Evolutionary conservation across 2,888 invertebrate genomes (phyloP), one percentile per base, ranked within the genome.

Genomic region (Drosophila formosana): DNA sequence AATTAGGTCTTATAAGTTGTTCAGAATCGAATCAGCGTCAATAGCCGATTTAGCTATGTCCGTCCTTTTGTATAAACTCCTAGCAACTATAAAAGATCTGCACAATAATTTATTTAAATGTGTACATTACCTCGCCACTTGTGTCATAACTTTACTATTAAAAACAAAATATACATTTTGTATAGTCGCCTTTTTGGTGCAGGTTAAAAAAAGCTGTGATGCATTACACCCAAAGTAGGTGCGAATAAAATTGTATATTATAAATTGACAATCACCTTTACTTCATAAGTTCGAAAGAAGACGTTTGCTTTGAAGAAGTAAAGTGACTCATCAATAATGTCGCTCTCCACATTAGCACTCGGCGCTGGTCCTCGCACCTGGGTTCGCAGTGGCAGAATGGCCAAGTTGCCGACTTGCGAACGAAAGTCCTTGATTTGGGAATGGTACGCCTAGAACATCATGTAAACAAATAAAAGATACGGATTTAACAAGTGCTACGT

Each of bases 231-330:
- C 7, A 30, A 18, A 18, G 6, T 30, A 5, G 5, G 30, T 39
- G 18, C 18, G 2, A 13, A 4, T n/a, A 7, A 4, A 26, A 4
- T 28, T 47, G 1, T 25, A 4, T 23, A 1, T 23, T 28, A 3
- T 28, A 5, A 13, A 11, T 3, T 7, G 26, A 9, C 8, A 45
- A 55, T 43, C 93, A 97, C 98, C 95, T 99, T 99, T 69, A 99
- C 98, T 94, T 99, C 99, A 93, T 99, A 99, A 37, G 98, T 99
- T 80, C 99, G 95, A 92, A 99, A 99, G 93, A 99, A 99, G 0
- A 99, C 98, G 93, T 99, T 99, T 0, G 99, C 99, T 93, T 98
- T 99, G 93, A 99, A 99, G 92, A 95, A 99, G 90, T 96, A 97
- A 37, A 99, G 94, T 57, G 99, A 97, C 94, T 99, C 99, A 93